phyloP scores from a whole-genome alignment of 2,113 vertebrate species.

The Australoheros scitulus region DNA sequence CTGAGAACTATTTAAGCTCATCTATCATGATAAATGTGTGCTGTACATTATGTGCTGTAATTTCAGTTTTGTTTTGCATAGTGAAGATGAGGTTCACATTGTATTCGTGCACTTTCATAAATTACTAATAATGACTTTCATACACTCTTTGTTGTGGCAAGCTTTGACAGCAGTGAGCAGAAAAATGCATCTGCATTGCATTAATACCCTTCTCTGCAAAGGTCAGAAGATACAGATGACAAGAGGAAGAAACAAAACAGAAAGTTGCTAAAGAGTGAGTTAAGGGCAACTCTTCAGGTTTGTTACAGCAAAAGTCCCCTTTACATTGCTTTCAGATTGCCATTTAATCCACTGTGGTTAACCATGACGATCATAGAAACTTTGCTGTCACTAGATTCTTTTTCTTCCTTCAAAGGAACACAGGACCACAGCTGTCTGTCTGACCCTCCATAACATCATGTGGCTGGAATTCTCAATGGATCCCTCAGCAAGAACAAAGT shows the following conservation, averaged over 20 bases:
- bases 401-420: not conserved
- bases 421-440: not conserved
- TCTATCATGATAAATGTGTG: not conserved
- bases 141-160: not conserved
- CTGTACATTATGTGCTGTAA: not conserved
- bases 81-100: not conserved
- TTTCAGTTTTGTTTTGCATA: not conserved
- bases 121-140: not conserved
- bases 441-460: not conserved
- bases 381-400: not conserved
- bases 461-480: not conserved
- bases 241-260: not conserved
- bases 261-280: not conserved
- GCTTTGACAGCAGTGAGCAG: not conserved
- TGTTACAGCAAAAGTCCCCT: not conserved
- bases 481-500: constrained; percentile 1
- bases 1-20: not conserved
- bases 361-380: not conserved
- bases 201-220: not conserved
- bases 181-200: constrained; percentile 7
- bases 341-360: not conserved
- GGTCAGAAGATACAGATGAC: not conserved
- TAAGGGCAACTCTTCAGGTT: not conserved
- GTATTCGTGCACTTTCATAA: not conserved
- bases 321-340: not conserved